Evolutionary conservation across 2,113 vertebrate species (phyloP), one percentile per base, ranked within the genome.

Genomic region (Apeltes quadracus): DNA sequence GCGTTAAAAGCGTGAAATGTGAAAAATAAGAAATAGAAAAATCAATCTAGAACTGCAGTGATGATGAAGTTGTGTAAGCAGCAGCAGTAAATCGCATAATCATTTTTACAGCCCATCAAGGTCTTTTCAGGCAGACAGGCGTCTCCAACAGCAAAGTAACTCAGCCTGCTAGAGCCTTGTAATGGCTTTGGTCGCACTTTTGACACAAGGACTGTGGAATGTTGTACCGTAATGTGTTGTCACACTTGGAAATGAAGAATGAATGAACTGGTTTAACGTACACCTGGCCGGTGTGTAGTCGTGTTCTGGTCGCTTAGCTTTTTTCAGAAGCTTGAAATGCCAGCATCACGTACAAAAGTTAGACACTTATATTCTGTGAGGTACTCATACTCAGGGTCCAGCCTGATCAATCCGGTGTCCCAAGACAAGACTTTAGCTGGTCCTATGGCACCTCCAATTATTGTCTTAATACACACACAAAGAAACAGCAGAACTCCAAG

Each of bases 1-100:
- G 20, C 23, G 7, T 15, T 15, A 27, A 13, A 54, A 54, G 23
- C 23, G 14, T 3, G 13, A 54, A 54, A 7, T 54, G 23, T 54
- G 23, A 54, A 54, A 27, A 27, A 54, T 54, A 54, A 14, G 51
- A 54, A 54, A 54, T 54, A 14, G 51, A 54, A 54, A 54, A 54
- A 54, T 54, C 23, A 8, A 54, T 54, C 23, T 54, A 27, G 23
- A 27, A 25, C 51, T 53, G 51, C 23, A 54, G 14, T 54, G 23
- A 54, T 54, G n/a, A n/a, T n/a, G n/a, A 51, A 51, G 22, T 51
- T 22, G 50, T 23, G 12, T 51, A 22, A 54, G 51, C 13, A 54
- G 23, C 23, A 27, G 23, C 51, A 54, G 51, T 25, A 48, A 51
- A 51, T 51, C n/a, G 22, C 12, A 51, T 11, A 14, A 53, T 53